phyloP scores from a whole-genome alignment of 1,140 invertebrate genomes.

The Portunus trituberculatus region DNA sequence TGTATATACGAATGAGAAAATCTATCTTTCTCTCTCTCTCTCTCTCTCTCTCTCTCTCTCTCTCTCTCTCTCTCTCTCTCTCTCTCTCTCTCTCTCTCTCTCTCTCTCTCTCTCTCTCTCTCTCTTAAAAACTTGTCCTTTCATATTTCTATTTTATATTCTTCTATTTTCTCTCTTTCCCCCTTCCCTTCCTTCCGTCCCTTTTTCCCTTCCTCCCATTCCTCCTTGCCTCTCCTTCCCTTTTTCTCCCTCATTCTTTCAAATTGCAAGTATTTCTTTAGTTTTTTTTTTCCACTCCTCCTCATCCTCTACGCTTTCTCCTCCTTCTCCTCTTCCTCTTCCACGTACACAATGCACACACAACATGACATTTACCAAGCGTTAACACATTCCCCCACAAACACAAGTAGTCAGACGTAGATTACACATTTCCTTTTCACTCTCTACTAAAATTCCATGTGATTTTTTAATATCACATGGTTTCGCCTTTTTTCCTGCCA shows the following conservation, averaged over 20 bases:
- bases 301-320: neutral
- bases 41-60: slow-evolving; percentile 10
- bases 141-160: neutral
- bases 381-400: too few species aligned
- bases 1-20: neutral
- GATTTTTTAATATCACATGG: too few species aligned
- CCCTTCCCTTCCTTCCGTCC: neutral
- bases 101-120: neutral
- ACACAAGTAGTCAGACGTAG: too few species aligned
- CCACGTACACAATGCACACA: too few species aligned
- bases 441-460: too few species aligned
- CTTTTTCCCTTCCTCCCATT: neutral
- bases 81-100: slow-evolving; percentile 35
- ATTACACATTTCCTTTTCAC: too few species aligned
- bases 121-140: neutral
- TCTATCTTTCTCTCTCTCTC: neutral
- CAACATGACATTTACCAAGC: too few species aligned
- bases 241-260: neutral
- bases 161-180: neutral
- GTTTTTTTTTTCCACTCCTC: neutral
- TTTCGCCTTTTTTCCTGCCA: too few species aligned
- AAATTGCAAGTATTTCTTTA: neutral
- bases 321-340: neutral
- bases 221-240: neutral
- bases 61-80: slow-evolving; percentile 33